Conservation (phyloP, 2,113 vertebrate species). For the Halcyon malimbica region DNA sequence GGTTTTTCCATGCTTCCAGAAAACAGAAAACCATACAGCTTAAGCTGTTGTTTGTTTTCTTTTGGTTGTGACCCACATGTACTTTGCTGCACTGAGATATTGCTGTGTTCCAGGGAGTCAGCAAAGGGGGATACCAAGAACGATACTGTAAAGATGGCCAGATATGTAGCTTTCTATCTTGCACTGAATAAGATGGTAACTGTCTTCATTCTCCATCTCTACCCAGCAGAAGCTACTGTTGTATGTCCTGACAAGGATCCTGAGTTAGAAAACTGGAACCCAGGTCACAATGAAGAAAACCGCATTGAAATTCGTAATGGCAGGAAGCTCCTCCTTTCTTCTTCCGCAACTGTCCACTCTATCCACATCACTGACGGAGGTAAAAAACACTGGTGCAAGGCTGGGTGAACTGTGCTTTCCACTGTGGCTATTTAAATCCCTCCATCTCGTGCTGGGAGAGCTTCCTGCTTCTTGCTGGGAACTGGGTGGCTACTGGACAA, state of each 20-base stretch:
- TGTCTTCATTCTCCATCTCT: neutral
- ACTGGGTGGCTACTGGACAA: neutral
- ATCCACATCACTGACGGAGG: slow-evolving; percentile 88
- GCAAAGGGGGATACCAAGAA: neutral
- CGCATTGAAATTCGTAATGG: slow-evolving; percentile 77
- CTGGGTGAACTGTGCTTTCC: neutral
- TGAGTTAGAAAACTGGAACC: slow-evolving; percentile 86
- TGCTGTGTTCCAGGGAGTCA: neutral
- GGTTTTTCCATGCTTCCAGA: slow-evolving; percentile 22
- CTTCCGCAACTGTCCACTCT: slow-evolving; percentile 90
- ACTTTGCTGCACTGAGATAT: neutral
- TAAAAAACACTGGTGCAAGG: slow-evolving; percentile 43
- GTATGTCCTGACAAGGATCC: slow-evolving; percentile 86
- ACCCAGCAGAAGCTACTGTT: neutral
- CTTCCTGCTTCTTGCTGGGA: neutral
- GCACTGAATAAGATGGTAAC: neutral
- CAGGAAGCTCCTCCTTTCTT: slow-evolving; percentile 83
- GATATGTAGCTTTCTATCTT: neutral
- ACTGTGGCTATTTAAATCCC: neutral
- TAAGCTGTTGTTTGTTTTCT: slow-evolving; percentile 5
- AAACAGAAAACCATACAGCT: neutral
- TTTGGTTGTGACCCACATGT: neutral
- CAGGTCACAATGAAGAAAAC: slow-evolving; percentile 83
- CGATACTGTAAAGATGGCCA: neutral
- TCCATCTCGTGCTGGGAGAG: neutral